phyloP scores from a whole-genome alignment of 2,797 vertebrate species.

The Scomberomorus guttatus region DNA sequence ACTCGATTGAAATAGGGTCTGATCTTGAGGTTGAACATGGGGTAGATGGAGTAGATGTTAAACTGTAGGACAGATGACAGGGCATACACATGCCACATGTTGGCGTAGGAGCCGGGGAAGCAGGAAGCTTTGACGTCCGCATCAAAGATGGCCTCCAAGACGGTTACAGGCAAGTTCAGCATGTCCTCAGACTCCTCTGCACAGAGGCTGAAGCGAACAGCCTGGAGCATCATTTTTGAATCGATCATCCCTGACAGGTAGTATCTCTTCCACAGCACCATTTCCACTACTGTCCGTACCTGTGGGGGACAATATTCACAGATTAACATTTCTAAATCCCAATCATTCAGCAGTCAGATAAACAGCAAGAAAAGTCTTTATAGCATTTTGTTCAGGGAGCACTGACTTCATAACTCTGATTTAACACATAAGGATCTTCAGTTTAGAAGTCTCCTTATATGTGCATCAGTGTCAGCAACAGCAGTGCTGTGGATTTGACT shows the following conservation, averaged over 20 bases:
- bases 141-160: conserved; percentile 96
- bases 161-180: conserved; percentile 89
- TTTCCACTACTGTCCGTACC: conserved; percentile 95
- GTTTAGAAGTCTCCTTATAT: too few species aligned
- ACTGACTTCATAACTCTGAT: background rate
- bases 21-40: conserved; percentile 96
- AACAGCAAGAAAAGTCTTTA: background rate
- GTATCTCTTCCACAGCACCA: conserved; percentile 94
- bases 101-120: conserved; percentile 93
- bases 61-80: conserved; percentile 92
- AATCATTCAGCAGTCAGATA: too few species aligned
- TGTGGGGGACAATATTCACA: conserved; percentile 66
- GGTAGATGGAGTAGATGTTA: conserved; percentile 96
- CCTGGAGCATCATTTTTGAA: conserved; percentile 98
- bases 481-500: too few species aligned
- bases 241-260: conserved; percentile 97
- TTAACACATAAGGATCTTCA: background rate
- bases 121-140: conserved; percentile 96
- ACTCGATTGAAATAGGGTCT: conserved; percentile 95
- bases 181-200: conserved; percentile 94
- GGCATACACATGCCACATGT: conserved; percentile 98
- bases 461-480: too few species aligned
- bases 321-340: background rate
- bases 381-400: background rate
- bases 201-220: conserved; percentile 93